Percentiles rank a stretch among this genome's conserved stretches.
phyloP scores from a whole-genome alignment of 2,888 invertebrate genomes.

The Limnephilus marmoratus region DNA sequence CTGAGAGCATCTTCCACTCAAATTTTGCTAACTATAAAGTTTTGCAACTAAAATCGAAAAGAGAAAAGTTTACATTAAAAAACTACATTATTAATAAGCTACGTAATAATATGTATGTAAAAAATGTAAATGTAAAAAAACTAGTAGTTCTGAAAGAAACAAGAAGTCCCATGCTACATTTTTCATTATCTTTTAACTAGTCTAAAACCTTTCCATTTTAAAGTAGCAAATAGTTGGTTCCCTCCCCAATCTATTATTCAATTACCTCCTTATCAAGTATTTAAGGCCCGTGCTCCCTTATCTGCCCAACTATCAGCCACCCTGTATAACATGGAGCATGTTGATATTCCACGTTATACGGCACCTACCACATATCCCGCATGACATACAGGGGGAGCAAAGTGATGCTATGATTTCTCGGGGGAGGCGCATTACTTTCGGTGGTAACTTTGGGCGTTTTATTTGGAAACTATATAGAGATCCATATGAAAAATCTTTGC shows the following conservation, averaged over 20 bases:
- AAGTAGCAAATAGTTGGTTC: conserved; percentile 30
- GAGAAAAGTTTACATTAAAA: no score
- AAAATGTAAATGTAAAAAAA: not conserved
- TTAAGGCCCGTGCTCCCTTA: conserved; percentile 51
- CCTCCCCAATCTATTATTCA: conserved; percentile 55
- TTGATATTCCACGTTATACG: conserved; percentile 42
- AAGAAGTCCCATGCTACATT: not conserved
- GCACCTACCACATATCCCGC: not conserved
- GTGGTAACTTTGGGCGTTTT: not conserved
- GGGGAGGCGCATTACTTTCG: not conserved
- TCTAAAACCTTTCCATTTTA: not conserved
- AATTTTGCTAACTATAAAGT: no score
- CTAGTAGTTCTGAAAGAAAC: not conserved
- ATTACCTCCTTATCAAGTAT: conserved; percentile 58
- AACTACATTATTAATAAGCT: no score
- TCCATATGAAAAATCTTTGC: no score
- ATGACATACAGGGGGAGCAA: not conserved
- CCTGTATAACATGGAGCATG: conserved; percentile 40
- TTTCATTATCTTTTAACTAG: not conserved
- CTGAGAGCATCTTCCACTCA: no score
- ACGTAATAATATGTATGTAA: no score
- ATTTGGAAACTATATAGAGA: no score
- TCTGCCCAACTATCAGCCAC: conserved; percentile 44
- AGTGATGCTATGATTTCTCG: conserved; percentile 10
- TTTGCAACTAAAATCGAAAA: no score